phyloP scores from a whole-genome alignment of 2,888 invertebrate genomes.

The Drosophila percnosoma region DNA sequence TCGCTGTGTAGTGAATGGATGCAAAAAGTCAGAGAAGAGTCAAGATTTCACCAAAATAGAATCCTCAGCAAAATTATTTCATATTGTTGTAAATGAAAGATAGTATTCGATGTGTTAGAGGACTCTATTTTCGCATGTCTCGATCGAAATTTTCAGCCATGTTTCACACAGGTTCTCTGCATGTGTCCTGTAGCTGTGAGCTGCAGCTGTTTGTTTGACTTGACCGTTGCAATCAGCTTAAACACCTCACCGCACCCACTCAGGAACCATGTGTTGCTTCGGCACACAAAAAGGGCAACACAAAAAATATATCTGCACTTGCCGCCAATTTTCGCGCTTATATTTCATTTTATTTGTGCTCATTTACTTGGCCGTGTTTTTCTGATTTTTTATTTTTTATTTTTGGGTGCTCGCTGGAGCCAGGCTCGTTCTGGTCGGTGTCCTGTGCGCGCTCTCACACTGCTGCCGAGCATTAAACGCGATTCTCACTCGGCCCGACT shows the following conservation, averaged over 20 bases:
- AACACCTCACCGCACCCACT: constrained; percentile 49
- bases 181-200: background rate
- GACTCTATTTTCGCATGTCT: background rate
- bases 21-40: constrained; percentile 1
- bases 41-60: background rate
- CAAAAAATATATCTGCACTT: constrained; percentile 26
- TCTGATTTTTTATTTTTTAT: constrained; percentile 18
- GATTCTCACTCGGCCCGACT: constrained; percentile 35
- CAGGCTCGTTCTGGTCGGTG: constrained; percentile 24
- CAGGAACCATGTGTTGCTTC: constrained; percentile 71
- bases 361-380: constrained; percentile 41
- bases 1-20: constrained; percentile 5
- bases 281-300: constrained; percentile 6
- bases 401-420: constrained; percentile 28
- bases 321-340: constrained; percentile 39
- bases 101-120: background rate
- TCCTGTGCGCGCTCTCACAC: constrained; percentile 51
- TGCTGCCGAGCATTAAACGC: constrained; percentile 34
- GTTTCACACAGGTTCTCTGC: background rate
- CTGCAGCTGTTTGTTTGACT: constrained; percentile 24
- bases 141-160: background rate
- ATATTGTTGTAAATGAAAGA: background rate
- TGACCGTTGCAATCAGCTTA: constrained; percentile 60
- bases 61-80: background rate
- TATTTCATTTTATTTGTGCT: constrained; percentile 55